Base-by-base conservation (phyloP, 2,888 invertebrate genomes). In the Magallana nippona region DNA sequence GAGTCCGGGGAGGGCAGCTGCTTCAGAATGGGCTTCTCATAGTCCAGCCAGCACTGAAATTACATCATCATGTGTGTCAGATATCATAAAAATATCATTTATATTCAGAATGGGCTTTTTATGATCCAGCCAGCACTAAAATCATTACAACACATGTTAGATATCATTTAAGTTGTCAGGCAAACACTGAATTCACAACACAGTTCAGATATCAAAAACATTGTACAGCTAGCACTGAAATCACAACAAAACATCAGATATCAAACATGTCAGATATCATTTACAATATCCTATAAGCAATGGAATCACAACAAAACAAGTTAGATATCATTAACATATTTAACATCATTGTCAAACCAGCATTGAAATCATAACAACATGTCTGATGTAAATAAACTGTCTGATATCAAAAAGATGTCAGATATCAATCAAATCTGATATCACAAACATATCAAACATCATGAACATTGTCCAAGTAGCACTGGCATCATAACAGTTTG, bases 121-220 rank as follows among this genome's bases (percentile, higher is more conserved):
- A 90, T 98, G 96, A 95, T 99, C 99, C 94, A 99, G 94, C 99
- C 99, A 99, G 95, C 98, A 98, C 98, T n/a, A n/a, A n/a, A n/a
- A n/a, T n/a, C n/a, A n/a, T n/a, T n/a, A n/a, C n/a, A n/a, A n/a
- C n/a, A n/a, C n/a, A 22, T n/a, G n/a, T 58, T 15, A 58, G 58
- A n/a, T 5, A 58, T n/a, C 15, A 58, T n/a, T n/a, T n/a, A n/a
- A n/a, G n/a, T n/a, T n/a, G n/a, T n/a, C n/a, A n/a, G n/a, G n/a
- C n/a, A n/a, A n/a, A n/a, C n/a, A n/a, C n/a, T n/a, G n/a, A n/a
- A n/a, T n/a, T n/a, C n/a, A n/a, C n/a, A n/a, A n/a, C n/a, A n/a
- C n/a, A n/a, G n/a, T n/a, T n/a, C n/a, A n/a, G n/a, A n/a, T n/a
- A n/a, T n/a, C n/a, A n/a, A n/a, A n/a, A n/a, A n/a, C n/a, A n/a